Percentiles rank a stretch among this genome's conserved stretches.
Evolutionary conservation across 2,888 invertebrate species (phyloP).

Genomic region (Meganola albula): DNA sequence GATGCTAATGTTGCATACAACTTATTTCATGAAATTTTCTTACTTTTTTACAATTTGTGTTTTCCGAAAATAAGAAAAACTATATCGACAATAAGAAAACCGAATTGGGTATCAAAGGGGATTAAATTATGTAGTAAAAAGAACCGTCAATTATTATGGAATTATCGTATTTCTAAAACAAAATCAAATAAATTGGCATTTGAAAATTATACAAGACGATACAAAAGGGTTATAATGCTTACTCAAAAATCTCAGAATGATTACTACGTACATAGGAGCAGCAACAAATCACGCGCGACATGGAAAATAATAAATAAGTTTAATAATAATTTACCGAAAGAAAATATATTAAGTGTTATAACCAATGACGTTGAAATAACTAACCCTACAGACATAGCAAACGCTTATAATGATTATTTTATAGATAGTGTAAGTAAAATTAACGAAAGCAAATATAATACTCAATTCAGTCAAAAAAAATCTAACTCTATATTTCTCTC

Average conservation of each 20-base stretch:
- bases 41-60: neutral
- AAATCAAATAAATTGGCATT: neutral
- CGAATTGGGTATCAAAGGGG: neutral
- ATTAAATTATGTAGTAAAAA: neutral
- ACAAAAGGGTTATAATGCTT: no score
- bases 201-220: no score
- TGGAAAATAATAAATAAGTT: no score
- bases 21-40: no score
- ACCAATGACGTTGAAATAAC: no score
- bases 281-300: neutral
- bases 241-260: no score
- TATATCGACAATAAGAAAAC: neutral
- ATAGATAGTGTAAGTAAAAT: neutral
- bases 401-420: neutral
- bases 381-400: neutral
- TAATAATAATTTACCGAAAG: no score
- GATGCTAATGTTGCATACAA: neutral
- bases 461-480: neutral
- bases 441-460: neutral
- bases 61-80: neutral
- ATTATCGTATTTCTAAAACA: neutral
- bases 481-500: neutral
- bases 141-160: neutral
- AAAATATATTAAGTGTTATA: no score
- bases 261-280: neutral